Base-by-base conservation (phyloP, 92 coral and sea anemone species). In the Bergia sp. region DNA sequence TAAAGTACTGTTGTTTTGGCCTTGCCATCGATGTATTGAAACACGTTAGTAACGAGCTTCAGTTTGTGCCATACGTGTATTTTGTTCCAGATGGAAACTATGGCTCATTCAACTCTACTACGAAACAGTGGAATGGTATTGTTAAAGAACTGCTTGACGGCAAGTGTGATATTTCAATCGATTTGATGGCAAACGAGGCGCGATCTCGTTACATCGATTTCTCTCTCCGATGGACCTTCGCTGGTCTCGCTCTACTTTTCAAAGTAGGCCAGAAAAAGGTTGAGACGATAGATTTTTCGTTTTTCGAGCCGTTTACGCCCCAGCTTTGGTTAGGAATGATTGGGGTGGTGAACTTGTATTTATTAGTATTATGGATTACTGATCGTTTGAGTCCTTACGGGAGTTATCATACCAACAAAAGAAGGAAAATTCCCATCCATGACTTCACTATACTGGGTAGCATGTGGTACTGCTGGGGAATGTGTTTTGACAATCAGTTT, bases 381-480 rank as follows among this genome's bases (percentile, higher is more conserved):
- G 98, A 95, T 74, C 85, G 96, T 0, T 64, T 93, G 16, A 95
- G 98, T 76, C 98, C 98, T 40, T 93, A 89, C 67, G 98, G 98
- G 0, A 88, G 88, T 65, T 82, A 92, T 43, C 88, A 74, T 43
- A 82, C 89, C 6, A 87, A 41, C 37, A 41, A 47, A 40, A 90
- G 89, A 40, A 79, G 86, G 21, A 92, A 69, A 45, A 23, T 49
- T 18, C 71, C 73, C 21, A 86, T 91, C 1, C 87, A 85, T 16
- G 43, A 75, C 4, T 95, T 95, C 81, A 94, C 93, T n/a, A 80
- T 95, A 29, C 91, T 91, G 23, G 96, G 93, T 11, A 95, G 98
- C 85, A 95, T 95, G 98, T 95, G 98, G 98, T 95, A 72, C 66
- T 90, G 98, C 41, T 95, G 98, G 98, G 98, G 98, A 5, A 90